A percentile compares a stretch with the other conserved stretches of the same genome.
Conservation (phyloP, 2,888 invertebrate species). For the Pyrocoelia pectoralis region DNA sequence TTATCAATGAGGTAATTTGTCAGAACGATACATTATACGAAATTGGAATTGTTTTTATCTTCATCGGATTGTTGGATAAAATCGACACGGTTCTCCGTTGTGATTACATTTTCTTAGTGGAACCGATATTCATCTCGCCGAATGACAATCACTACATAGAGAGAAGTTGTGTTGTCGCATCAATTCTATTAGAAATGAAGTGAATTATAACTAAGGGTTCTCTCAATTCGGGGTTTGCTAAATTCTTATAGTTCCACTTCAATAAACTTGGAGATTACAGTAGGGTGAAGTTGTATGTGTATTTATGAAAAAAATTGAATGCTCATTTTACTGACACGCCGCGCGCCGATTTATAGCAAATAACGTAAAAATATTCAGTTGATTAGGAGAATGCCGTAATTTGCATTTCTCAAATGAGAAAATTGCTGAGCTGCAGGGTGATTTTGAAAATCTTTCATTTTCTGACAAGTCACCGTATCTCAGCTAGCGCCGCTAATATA, state of each 20-base stretch:
- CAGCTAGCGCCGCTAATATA: too few relatives aligned
- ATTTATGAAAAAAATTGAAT: not conserved
- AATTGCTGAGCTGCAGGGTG: too few relatives aligned
- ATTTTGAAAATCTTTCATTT: too few relatives aligned
- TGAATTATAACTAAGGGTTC: constrained; percentile 28
- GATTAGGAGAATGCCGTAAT: too few relatives aligned
- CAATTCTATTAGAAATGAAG: constrained; percentile 24
- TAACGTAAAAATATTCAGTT: too few relatives aligned
- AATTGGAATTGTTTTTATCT: constrained; percentile 45
- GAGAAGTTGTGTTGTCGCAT: constrained; percentile 19
- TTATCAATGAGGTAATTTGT: constrained; percentile 45
- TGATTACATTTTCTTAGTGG: constrained; percentile 13
- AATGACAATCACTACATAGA: constrained; percentile 22
- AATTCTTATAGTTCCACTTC: constrained; percentile 2
- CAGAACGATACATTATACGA: constrained; percentile 41
- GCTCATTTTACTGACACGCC: too few relatives aligned
- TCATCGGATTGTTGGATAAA: constrained; percentile 24
- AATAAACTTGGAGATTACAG: not conserved
- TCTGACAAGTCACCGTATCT: too few relatives aligned
- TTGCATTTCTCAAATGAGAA: too few relatives aligned
- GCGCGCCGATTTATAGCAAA: too few relatives aligned
- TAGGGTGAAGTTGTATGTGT: not conserved
- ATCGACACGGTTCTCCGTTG: constrained; percentile 23
- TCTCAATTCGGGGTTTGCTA: constrained; percentile 24
- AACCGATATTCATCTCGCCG: constrained; percentile 15